These are phyloP conservation scores for Gephyroberyx darwinii DNA, from an alignment of 2,797 vertebrate species.

Conservation along the genomic window DNA sequence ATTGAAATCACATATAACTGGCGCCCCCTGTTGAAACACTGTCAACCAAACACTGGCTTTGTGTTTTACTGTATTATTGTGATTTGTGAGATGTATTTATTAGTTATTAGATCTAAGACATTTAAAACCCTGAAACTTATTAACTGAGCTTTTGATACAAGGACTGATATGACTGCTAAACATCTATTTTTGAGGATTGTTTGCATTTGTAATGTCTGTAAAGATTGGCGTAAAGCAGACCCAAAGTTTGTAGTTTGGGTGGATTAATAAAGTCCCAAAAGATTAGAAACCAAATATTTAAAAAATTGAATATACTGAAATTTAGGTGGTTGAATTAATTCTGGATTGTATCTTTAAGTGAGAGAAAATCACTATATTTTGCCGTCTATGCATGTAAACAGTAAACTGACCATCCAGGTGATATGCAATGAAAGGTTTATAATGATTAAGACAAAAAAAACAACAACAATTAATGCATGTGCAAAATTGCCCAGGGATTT, in stretches of 20 bases:
- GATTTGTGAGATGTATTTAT: background rate
- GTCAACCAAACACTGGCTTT: constrained; percentile 9
- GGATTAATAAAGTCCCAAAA: constrained; percentile 8
- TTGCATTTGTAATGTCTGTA: constrained; percentile 42
- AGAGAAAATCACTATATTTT: constrained; percentile 33
- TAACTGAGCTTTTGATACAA: background rate
- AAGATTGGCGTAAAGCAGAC: background rate
- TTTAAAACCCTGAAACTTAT: background rate
- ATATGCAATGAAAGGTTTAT: constrained; percentile 36
- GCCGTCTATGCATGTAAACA: constrained; percentile 25
- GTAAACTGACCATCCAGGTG: constrained; percentile 36
- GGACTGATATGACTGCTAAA: constrained; percentile 4
- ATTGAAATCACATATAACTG: background rate
- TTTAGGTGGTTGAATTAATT: constrained; percentile 23
- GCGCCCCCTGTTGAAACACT: constrained; percentile 9
- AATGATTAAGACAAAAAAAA: constrained; percentile 45
- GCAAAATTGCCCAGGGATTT: constrained; percentile 64
- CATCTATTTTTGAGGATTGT: constrained; percentile 28
- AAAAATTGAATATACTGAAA: constrained; percentile 20
- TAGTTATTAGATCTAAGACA: background rate
- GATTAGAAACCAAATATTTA: too few species aligned
- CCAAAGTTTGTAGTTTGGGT: constrained; percentile 15
- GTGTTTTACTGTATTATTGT: constrained; percentile 8
- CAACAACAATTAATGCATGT: constrained; percentile 57
- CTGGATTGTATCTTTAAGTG: constrained; percentile 32